These are phyloP conservation scores for Anas capensis DNA, from an alignment of 2,797 vertebrate genomes.

Conservation along the genomic window DNA sequence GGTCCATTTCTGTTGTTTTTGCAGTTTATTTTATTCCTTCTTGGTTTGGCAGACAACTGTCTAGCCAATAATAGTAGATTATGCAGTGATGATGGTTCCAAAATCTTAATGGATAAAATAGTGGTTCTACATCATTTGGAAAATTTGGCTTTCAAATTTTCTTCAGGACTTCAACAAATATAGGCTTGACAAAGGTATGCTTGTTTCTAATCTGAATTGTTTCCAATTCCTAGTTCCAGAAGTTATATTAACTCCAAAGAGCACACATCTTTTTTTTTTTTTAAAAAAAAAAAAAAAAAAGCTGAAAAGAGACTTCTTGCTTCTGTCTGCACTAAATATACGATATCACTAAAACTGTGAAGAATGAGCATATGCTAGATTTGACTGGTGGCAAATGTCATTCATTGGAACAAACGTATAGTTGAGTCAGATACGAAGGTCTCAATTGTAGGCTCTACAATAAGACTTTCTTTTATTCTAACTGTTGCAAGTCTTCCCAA, in stretches of 20 bases:
- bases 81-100: slow-evolving; percentile 7
- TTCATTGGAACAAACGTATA: background rate
- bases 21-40: slow-evolving; percentile 15
- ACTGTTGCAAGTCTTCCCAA: background rate
- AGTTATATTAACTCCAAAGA: slow-evolving; percentile 56
- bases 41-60: slow-evolving; percentile 49
- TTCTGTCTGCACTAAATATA: slow-evolving; percentile 32
- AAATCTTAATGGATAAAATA: slow-evolving; percentile 58
- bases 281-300: background rate
- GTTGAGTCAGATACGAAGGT: background rate
- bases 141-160: slow-evolving; percentile 50
- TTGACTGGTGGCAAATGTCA: background rate
- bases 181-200: slow-evolving; percentile 75
- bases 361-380: background rate
- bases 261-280: background rate
- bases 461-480: background rate
- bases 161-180: slow-evolving; percentile 58
- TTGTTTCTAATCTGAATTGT: slow-evolving; percentile 75
- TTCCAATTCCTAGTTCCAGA: slow-evolving; percentile 72
- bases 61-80: slow-evolving; percentile 57
- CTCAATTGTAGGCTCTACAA: background rate
- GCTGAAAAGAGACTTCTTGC: slow-evolving; percentile 54
- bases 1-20: background rate
- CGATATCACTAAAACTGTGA: background rate
- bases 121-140: slow-evolving; percentile 43